A percentile compares a stretch with the other conserved stretches of the same genome.
These are phyloP conservation scores for Tricholaema leucomelas DNA, from an alignment of 2,113 vertebrate species.

Conservation along the genomic window DNA sequence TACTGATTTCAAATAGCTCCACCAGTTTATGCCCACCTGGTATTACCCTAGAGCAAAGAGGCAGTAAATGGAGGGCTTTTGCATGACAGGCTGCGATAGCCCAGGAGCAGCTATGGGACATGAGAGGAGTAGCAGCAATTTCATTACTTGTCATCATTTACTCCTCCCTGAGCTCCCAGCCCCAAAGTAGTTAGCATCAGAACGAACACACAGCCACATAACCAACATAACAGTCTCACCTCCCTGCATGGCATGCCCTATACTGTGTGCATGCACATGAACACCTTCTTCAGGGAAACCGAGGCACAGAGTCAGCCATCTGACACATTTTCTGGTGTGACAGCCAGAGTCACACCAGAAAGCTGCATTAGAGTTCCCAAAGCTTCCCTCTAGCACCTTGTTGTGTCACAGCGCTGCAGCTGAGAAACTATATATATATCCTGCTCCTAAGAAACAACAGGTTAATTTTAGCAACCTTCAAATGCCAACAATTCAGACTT, in stretches of 20 bases:
- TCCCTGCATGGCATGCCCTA: rapidly evolving
- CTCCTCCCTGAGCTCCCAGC: background rate
- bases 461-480: conserved; percentile 6
- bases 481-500: background rate
- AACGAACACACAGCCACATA: background rate
- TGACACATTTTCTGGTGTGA: too few relatives aligned
- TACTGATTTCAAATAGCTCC: background rate
- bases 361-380: background rate
- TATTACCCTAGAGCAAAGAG: background rate
- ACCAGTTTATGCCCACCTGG: background rate
- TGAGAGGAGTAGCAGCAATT: background rate
- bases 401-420: background rate
- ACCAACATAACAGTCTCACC: background rate
- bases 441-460: conserved; percentile 10
- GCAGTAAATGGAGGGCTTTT: background rate
- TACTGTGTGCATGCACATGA: rapidly evolving
- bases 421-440: background rate
- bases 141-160: background rate
- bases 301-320: background rate
- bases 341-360: rapidly evolving
- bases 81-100: background rate
- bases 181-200: background rate
- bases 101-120: background rate
- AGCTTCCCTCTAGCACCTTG: background rate
- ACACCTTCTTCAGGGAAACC: background rate